These are phyloP conservation scores for Otus sunia DNA, from an alignment of 2,113 vertebrate species.

Conservation along the genomic window DNA sequence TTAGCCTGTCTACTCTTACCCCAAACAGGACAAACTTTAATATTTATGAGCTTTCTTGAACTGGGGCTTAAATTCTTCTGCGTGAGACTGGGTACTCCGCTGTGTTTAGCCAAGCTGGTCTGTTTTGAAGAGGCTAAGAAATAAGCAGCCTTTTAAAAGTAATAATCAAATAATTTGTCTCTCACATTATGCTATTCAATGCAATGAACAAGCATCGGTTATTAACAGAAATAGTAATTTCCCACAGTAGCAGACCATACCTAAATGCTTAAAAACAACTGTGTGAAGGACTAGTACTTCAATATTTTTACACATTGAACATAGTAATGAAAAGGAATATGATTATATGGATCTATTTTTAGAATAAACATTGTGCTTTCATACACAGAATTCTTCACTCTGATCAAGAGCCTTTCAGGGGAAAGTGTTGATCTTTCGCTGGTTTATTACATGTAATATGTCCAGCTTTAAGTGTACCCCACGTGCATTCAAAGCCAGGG, in stretches of 20 bases:
- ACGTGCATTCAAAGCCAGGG: neutral
- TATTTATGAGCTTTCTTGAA: neutral
- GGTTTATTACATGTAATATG: neutral
- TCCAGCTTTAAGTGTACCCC: neutral
- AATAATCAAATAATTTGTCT: neutral
- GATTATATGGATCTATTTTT: neutral
- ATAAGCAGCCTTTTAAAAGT: neutral
- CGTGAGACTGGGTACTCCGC: neutral
- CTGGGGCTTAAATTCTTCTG: neutral
- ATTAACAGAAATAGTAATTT: neutral
- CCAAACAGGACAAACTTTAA: neutral
- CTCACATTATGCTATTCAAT: neutral
- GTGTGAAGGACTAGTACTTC: neutral
- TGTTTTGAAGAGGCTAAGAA: neutral
- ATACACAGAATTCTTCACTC: constrained; percentile 4
- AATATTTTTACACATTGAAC: neutral
- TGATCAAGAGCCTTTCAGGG: constrained; percentile 12
- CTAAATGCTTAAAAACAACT: neutral
- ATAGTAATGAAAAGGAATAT: neutral
- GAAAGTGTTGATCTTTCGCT: neutral
- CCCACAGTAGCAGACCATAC: neutral
- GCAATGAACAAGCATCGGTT: neutral
- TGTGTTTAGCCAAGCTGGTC: neutral
- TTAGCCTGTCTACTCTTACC: neutral
- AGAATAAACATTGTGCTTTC: constrained; percentile 12